These are phyloP conservation scores for Heliconius hewitsoni DNA, from an alignment of 1,140 invertebrate genomes.

Conservation along the genomic window DNA sequence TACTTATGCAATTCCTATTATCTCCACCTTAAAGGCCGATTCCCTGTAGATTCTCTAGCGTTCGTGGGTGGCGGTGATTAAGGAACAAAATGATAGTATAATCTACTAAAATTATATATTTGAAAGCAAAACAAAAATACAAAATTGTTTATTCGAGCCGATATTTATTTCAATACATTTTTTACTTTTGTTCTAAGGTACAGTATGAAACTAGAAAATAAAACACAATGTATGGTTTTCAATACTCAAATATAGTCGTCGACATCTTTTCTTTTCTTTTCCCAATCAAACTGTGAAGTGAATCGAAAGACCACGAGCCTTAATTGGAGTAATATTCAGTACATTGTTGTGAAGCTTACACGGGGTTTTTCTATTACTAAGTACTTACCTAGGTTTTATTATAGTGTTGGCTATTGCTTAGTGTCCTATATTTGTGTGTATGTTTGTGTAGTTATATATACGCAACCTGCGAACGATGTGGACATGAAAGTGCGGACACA, in stretches of 20 bases:
- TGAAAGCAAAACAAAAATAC: too few relatives aligned
- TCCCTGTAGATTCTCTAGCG: too few relatives aligned
- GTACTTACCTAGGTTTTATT: background rate
- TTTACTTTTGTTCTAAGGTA: too few relatives aligned
- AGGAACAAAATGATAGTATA: too few relatives aligned
- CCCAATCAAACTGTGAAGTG: slow-evolving; percentile 8
- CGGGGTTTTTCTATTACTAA: background rate
- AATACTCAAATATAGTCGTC: background rate
- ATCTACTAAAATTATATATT: too few relatives aligned
- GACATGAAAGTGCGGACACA: slow-evolving; percentile 9
- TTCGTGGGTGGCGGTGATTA: too few relatives aligned
- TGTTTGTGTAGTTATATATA: background rate
- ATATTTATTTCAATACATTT: too few relatives aligned
- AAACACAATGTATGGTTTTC: background rate
- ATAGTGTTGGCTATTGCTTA: background rate
- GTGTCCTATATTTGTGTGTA: background rate
- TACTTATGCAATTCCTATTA: too few relatives aligned
- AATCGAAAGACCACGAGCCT: background rate
- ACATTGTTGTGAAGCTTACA: slow-evolving; percentile 3
- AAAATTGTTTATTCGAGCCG: too few relatives aligned
- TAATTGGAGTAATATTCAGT: slow-evolving; percentile 1
- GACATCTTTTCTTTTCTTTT: slow-evolving; percentile 13
- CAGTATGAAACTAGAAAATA: background rate
- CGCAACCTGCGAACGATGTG: background rate
- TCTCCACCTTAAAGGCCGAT: too few relatives aligned